Evolutionary conservation across 2,113 vertebrate genomes (phyloP).

Genomic region (Macrotis lagotis): DNA sequence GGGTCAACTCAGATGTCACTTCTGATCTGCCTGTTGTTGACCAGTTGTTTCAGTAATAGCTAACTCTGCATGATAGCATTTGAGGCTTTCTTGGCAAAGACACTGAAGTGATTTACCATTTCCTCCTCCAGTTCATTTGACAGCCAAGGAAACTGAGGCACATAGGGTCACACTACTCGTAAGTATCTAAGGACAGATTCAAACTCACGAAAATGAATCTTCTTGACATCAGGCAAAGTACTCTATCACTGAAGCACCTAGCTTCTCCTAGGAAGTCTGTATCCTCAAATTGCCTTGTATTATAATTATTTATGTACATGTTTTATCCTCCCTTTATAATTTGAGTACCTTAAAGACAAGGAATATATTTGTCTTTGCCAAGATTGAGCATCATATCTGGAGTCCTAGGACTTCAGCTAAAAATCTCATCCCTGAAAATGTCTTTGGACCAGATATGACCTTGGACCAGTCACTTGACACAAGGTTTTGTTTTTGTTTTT

Average conservation of each 20-base stretch:
- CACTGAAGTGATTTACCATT: too few species aligned
- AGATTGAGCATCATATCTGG: too few species aligned
- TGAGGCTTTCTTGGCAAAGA: too few species aligned
- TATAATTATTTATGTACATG: not conserved
- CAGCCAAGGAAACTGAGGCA: too few species aligned
- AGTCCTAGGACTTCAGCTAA: not conserved
- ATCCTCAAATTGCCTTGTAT: not conserved
- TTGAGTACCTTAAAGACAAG: not conserved
- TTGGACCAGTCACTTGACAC: not conserved
- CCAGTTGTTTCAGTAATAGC: not conserved
- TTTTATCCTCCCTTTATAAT: not conserved
- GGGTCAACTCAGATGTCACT: not conserved
- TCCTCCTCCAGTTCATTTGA: too few species aligned
- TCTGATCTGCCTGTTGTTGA: not conserved
- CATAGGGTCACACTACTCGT: too few species aligned
- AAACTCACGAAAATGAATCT: too few species aligned
- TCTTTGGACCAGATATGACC: not conserved
- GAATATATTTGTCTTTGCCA: not conserved
- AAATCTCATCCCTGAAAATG: not conserved
- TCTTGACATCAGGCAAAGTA: too few species aligned
- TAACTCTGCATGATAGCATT: too few species aligned
- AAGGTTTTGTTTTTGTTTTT: not conserved
- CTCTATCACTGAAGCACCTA: too few species aligned
- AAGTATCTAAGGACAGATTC: too few species aligned
- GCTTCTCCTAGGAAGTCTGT: not conserved